These are phyloP conservation scores for Hirtodrosophila histrioides DNA, from an alignment of 2,888 invertebrate species.

Conservation along the genomic window DNA sequence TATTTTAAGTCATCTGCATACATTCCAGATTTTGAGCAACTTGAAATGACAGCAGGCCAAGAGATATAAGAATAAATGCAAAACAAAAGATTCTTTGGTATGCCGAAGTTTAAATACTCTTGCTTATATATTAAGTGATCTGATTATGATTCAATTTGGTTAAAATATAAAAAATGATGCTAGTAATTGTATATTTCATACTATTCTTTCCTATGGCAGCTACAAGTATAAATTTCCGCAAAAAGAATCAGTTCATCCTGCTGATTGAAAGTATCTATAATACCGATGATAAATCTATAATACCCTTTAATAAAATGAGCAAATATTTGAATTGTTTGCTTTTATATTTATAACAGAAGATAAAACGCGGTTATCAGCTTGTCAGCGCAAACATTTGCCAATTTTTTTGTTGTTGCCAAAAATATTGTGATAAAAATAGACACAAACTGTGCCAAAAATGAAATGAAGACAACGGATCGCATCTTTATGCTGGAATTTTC, in stretches of 20 bases:
- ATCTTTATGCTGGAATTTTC: conserved; percentile 4
- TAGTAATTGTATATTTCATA: no score
- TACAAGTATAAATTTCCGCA: no score
- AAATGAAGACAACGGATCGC: conserved; percentile 31
- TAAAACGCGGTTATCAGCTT: conserved; percentile 39
- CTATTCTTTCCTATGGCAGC: no score
- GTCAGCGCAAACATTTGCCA: conserved; percentile 15
- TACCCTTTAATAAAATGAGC: neutral
- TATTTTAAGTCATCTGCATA: no score
- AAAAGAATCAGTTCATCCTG: no score
- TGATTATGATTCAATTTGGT: no score
- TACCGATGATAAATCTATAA: neutral
- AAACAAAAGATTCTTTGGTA: neutral
- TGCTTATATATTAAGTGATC: no score
- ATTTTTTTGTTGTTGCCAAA: conserved; percentile 4
- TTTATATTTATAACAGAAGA: conserved; percentile 10
- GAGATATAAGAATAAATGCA: neutral
- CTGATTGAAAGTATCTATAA: no score
- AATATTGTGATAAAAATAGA: conserved; percentile 61
- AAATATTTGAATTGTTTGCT: conserved; percentile 12
- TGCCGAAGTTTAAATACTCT: neutral
- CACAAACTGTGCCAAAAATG: conserved; percentile 64
- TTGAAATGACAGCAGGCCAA: conserved; percentile 9
- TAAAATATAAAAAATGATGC: no score
- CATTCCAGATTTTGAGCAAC: conserved; percentile 6